These are phyloP conservation scores for Meloidogyne floridensis DNA, from an alignment of 1,140 invertebrate species.

Conservation along the genomic window DNA sequence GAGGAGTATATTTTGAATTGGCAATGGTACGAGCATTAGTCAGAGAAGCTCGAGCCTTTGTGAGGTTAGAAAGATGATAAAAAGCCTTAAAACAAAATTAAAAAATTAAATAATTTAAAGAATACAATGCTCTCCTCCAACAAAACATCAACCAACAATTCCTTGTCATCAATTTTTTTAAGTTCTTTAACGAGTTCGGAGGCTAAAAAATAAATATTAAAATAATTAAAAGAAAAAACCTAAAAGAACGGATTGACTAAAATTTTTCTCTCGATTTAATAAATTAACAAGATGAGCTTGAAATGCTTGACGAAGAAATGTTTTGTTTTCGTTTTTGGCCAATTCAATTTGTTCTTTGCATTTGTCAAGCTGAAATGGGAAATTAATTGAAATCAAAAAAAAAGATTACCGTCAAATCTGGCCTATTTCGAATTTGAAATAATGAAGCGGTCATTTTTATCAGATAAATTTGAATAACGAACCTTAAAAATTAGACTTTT, in stretches of 20 bases:
- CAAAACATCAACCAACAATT: constrained; percentile 90
- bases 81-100: constrained; percentile 76
- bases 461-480: no score
- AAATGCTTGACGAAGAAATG: constrained; percentile 91
- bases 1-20: constrained; percentile 98
- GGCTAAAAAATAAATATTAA: constrained; percentile 65
- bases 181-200: constrained; percentile 86
- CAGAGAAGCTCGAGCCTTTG: constrained; percentile 79
- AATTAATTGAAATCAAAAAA: not conserved
- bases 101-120: not conserved
- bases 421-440: no score
- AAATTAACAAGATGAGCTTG: constrained; percentile 71
- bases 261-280: constrained; percentile 57
- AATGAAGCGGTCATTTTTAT: no score
- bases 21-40: constrained; percentile 92
- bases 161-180: constrained; percentile 99
- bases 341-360: constrained; percentile 97
- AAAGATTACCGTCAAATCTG: no score
- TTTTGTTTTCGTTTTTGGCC: constrained; percentile 95
- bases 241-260: constrained; percentile 50
- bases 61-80: constrained; percentile 92
- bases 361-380: constrained; percentile 68
- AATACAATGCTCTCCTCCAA: constrained; percentile 82
- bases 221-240: constrained; percentile 42
- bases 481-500: no score